Evolutionary conservation across 2,888 invertebrate genomes (phyloP), one percentile per base, ranked within the genome.

Genomic region (Laspeyria flexula): DNA sequence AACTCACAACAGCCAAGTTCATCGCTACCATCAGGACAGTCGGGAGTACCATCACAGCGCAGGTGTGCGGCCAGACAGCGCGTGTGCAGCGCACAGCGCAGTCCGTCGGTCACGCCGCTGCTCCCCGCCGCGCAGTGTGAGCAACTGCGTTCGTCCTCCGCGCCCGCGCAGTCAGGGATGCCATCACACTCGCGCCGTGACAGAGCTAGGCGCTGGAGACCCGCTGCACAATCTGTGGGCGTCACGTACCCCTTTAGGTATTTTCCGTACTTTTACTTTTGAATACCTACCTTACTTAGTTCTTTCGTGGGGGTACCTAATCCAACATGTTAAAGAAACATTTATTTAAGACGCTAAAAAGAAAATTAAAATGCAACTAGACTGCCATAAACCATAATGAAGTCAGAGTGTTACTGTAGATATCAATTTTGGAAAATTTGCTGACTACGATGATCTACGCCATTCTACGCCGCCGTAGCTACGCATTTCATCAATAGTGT

Each of bases 11-110:
- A 98, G 65, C 96, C 96, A 70, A 95, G 93, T 81, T 98, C 98
- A 72, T 98, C 98, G 60, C 96, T 96, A 25, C 96, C 97, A 80
- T 97, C 97, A 0, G 96, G 95, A 73, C 98, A 98, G 84, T 98
- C 97, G 0, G 93, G 92, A 45, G 95, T 94, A 41, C 97, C 97
- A 75, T 97, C 97, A 79, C 98, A 98, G 52, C 96, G 93, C 66
- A 95, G 93, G 44, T 93, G 93, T 6, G 89, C 86, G 0, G 95
- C 94, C 60, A 98, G 94, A 79, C 98, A 98, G 21, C 94, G 93
- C 48, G 96, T 93, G 42, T 96, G 95, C 42, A 96, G 93, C 0
- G 97, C 97, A 75, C 98, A 98, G 70, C 97, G 97, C 60, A 97
- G 88, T 3, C 80, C 82, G n/a, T n/a, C n/a, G n/a, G n/a, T n/a